A percentile compares a stretch with the other conserved stretches of the same genome.
Conservation (phyloP, 2,888 invertebrate genomes). For the Ectemnius lituratus region DNA sequence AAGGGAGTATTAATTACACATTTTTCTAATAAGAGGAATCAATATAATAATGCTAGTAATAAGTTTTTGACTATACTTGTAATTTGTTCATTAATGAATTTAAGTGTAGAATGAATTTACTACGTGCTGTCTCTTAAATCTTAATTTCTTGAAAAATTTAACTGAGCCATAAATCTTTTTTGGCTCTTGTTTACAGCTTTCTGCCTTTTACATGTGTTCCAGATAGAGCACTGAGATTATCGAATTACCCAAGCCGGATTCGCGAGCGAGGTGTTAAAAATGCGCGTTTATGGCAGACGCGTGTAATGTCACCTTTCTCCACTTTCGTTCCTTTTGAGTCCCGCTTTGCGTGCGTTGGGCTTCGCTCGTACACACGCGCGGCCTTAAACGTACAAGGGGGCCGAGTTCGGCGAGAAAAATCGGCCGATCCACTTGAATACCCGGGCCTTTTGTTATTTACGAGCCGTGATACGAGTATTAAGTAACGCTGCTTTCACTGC, state of each 20-base stretch:
- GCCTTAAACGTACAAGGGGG: constrained; percentile 37
- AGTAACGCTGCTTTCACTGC: constrained; percentile 74
- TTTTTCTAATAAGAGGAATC: no score
- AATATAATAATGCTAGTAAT: no score
- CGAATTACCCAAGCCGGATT: neutral
- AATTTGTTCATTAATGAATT: no score
- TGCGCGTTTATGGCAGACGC: constrained; percentile 1
- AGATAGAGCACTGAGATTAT: neutral
- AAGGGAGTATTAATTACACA: no score
- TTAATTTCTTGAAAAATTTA: no score
- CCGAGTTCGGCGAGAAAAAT: constrained; percentile 49
- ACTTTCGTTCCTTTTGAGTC: constrained; percentile 36
- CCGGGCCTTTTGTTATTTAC: constrained; percentile 66
- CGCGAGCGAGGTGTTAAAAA: neutral
- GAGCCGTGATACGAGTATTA: constrained; percentile 65
- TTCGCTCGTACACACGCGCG: constrained; percentile 4
- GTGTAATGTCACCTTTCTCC: constrained; percentile 22
- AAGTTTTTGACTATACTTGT: no score
- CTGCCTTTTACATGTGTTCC: no score
- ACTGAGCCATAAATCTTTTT: no score
- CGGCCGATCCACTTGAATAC: constrained; percentile 54
- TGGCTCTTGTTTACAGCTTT: no score
- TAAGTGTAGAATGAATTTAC: no score
- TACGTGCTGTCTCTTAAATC: no score
- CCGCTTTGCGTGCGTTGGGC: constrained; percentile 15